These are phyloP conservation scores for Anseranas semipalmata DNA, from an alignment of 2,113 vertebrate species.

Conservation along the genomic window DNA sequence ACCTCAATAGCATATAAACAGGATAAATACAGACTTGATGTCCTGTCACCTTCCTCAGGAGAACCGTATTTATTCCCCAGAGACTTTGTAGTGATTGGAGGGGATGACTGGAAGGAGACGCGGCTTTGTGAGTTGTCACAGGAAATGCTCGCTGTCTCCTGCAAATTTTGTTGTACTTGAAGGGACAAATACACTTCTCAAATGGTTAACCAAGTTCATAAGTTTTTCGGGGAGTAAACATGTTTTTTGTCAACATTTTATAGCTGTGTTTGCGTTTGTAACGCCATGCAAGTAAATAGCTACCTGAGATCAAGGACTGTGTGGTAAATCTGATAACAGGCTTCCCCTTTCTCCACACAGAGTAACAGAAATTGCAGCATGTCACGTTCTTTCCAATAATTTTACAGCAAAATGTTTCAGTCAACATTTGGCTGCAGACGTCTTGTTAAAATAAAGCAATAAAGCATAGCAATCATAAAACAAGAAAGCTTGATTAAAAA, in stretches of 20 bases:
- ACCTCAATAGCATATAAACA: background rate
- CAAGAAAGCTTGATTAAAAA: conserved; percentile 4
- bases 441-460: conserved; percentile 45
- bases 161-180: background rate
- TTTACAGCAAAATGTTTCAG: background rate
- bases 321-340: background rate
- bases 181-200: background rate
- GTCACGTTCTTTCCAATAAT: background rate
- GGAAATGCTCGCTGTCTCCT: background rate
- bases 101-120: background rate
- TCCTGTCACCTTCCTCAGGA: background rate
- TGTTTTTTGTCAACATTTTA: background rate
- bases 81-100: background rate
- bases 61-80: background rate
- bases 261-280: background rate
- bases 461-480: conserved; percentile 45
- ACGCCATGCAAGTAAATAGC: background rate
- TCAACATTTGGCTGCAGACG: background rate
- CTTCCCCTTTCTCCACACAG: background rate
- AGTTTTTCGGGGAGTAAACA: background rate
- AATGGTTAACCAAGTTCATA: background rate
- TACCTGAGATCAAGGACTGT: background rate
- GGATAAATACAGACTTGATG: background rate
- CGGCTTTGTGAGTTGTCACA: background rate
- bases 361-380: background rate